A percentile compares a stretch with the other conserved stretches of the same genome.
Evolutionary conservation across 2,113 vertebrate genomes (phyloP).

Genomic region (Coregonus clupeaformis): DNA sequence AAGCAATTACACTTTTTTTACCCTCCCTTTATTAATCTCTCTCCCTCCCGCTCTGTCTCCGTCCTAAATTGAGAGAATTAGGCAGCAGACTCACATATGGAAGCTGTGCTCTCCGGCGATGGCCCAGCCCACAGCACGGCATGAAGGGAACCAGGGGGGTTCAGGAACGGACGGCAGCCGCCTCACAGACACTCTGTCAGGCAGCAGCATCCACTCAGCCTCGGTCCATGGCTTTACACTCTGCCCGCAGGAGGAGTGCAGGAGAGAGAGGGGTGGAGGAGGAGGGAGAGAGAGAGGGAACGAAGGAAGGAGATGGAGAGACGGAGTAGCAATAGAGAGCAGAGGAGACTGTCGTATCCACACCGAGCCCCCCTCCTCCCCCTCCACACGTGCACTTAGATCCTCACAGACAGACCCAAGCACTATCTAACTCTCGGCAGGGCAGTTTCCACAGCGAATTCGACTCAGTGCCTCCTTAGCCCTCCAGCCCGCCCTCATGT

Average conservation of each 20-base stretch:
- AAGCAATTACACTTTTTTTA: neutral
- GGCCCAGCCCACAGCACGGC: conserved; percentile 98
- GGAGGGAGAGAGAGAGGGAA: conserved; percentile 8
- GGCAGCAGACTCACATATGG: conserved; percentile 88
- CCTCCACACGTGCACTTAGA: neutral
- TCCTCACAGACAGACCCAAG: neutral
- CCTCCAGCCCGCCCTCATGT: conserved; percentile 30
- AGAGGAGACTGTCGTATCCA: conserved; percentile 16
- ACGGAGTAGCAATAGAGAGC: conserved; percentile 14
- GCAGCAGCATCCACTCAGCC: conserved; percentile 74
- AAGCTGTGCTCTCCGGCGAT: conserved; percentile 91
- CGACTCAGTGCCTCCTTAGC: conserved; percentile 18
- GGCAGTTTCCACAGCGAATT: neutral
- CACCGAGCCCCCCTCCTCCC: conserved; percentile 21
- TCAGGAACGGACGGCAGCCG: conserved; percentile 65
- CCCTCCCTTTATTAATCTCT: neutral
- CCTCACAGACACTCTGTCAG: conserved; percentile 78
- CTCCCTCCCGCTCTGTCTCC: neutral
- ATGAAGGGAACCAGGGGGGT: conserved; percentile 86
- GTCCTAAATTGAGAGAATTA: conserved; percentile 23
- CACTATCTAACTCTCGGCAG: conserved; percentile 3
- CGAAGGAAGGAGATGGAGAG: neutral
- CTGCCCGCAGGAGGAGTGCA: conserved; percentile 55
- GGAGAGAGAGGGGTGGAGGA: conserved; percentile 25
- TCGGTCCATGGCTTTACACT: conserved; percentile 79